phyloP scores from a whole-genome alignment of 2,797 vertebrate species.

The Melanogrammus aeglefinus region DNA sequence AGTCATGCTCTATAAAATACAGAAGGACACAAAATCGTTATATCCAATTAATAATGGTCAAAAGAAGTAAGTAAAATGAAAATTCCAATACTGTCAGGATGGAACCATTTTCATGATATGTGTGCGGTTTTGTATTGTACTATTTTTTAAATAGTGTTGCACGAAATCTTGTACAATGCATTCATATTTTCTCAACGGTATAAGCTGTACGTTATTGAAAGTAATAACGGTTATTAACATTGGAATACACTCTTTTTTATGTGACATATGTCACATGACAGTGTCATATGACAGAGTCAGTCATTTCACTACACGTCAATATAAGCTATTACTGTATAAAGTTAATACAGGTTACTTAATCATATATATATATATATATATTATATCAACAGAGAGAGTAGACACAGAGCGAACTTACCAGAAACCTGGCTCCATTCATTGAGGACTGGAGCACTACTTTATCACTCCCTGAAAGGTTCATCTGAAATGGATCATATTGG shows the following conservation, averaged over 20 bases:
- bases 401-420: constrained; percentile 78
- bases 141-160: background rate
- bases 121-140: background rate
- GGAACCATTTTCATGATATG: background rate
- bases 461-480: constrained; percentile 84
- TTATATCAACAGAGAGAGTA: background rate
- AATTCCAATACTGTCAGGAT: background rate
- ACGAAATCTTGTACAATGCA: background rate
- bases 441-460: constrained; percentile 79
- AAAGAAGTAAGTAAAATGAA: background rate
- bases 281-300: too few relatives aligned
- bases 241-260: too few relatives aligned
- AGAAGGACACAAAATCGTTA: constrained; percentile 1
- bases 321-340: too few relatives aligned
- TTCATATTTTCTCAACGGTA: background rate
- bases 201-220: background rate
- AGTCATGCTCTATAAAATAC: constrained; percentile 81
- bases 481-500: constrained; percentile 55
- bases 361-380: too few relatives aligned
- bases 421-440: constrained; percentile 85
- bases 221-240: too few relatives aligned
- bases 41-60: background rate
- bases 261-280: too few relatives aligned
- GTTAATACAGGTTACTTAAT: too few relatives aligned
- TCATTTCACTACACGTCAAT: too few relatives aligned